Evolutionary conservation across 2,888 invertebrate species (phyloP), one percentile per base, ranked within the genome.

Genomic region (Pollenia amentaria): DNA sequence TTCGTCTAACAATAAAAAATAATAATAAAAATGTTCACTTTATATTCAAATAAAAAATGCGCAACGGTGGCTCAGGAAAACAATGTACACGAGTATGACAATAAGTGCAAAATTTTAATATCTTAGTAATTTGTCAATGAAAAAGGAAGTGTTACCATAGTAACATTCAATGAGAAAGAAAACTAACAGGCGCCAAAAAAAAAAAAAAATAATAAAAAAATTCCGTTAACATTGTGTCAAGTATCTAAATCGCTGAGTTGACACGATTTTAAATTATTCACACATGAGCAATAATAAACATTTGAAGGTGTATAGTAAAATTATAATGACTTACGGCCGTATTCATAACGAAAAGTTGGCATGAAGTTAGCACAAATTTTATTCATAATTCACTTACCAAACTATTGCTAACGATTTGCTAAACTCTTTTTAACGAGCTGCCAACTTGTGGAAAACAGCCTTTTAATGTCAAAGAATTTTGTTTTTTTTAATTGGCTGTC

Each of bases 131-230:
- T 21, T 21, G 42, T 44, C 64, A 62, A 62, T 62, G 40, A 3
- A 29, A 29, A 29, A 29, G 29, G 29, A 29, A 29, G 29, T 29
- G 29, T 29, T 29, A 6, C 3, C 29, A 29, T 29, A 29, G 29
- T 29, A 29, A 18, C 18, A 40, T 11, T 38, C 51, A 38, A 11
- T 40, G 51, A 69, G 38, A 48, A 11, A 4, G 12, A n/a, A 60
- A 69, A 78, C 78, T 48, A 10, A 48, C 7, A 4, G n/a, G 21
- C 46, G 38, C 16, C 42, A 40, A 14, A 42, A 21, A 57, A 6
- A 9, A 12, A 72, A 11, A 1, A 62, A 48, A 42, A 64, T 64
- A 64, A 64, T 75, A 48, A 62, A 73, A 48, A 62, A 73, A 75
- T 75, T 75, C 62, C 40, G 18, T 62, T 12, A 18, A 21, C 18